Conservation (phyloP, 2,888 invertebrate species). For the Melieria omissa region DNA sequence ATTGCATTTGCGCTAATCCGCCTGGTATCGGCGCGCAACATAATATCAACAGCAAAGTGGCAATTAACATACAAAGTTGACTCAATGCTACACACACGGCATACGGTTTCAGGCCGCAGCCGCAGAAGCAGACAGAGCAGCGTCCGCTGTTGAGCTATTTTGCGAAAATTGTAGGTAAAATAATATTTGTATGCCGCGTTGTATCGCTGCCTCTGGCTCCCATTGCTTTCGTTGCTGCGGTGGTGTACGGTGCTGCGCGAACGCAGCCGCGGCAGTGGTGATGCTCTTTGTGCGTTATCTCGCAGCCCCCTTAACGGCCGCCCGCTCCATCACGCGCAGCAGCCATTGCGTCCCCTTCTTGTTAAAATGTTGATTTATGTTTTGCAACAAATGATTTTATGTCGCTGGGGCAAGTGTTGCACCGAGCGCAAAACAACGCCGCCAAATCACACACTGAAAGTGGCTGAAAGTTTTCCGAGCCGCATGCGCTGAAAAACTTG, state of each 20-base stretch:
- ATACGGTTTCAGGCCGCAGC: too few relatives aligned
- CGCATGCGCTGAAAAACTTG: background rate
- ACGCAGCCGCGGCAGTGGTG: background rate
- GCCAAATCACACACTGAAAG: background rate
- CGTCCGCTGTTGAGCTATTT: background rate
- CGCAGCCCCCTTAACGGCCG: too few relatives aligned
- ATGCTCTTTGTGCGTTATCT: too few relatives aligned
- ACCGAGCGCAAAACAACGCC: background rate
- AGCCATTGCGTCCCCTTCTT: background rate
- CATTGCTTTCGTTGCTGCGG: background rate
- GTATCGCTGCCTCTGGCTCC: background rate
- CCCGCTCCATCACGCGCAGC: too few relatives aligned
- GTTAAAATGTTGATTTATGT: background rate
- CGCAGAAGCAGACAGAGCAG: too few relatives aligned
- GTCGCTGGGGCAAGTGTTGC: background rate
- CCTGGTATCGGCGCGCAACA: background rate
- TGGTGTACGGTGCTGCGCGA: background rate
- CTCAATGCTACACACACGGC: background rate
- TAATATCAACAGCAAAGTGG: conserved; percentile 6
- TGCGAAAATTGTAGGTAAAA: conserved; percentile 9
- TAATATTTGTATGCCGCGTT: background rate
- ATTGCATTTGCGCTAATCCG: conserved; percentile 11
- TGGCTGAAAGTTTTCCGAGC: too few relatives aligned
- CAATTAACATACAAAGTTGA: conserved; percentile 16
- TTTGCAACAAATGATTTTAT: conserved; percentile 3